These are phyloP conservation scores for Liodrosophila aerea DNA, from an alignment of 2,888 invertebrate genomes.

Conservation along the genomic window DNA sequence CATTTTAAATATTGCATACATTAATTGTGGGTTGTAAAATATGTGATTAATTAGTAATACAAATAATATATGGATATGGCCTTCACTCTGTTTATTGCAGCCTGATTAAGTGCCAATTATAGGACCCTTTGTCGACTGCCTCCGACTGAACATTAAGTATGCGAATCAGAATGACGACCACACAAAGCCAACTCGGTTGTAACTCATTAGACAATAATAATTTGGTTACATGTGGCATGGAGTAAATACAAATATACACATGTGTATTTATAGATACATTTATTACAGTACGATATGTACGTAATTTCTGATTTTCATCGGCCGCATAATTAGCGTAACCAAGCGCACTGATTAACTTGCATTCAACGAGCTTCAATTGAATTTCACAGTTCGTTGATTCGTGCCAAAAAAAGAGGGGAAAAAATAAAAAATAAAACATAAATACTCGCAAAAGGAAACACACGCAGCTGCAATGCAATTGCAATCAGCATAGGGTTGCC, in stretches of 20 bases:
- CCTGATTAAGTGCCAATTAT: no score
- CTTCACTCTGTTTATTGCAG: no score
- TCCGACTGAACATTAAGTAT: no score
- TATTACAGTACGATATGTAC: conserved; percentile 22
- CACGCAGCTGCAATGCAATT: conserved; percentile 34
- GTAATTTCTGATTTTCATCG: conserved; percentile 41
- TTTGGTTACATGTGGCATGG: conserved; percentile 20
- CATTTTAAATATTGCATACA: no score
- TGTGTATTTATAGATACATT: conserved; percentile 17
- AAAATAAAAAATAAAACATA: conserved; percentile 7
- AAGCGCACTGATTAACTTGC: conserved; percentile 79
- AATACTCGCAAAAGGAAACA: conserved; percentile 25
- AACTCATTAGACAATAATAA: conserved; percentile 56
- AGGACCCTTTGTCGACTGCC: no score
- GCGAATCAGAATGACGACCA: conserved; percentile 16
- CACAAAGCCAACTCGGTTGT: conserved; percentile 34
- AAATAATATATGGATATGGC: no score
- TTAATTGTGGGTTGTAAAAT: no score
- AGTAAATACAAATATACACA: background rate
- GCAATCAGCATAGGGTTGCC: conserved; percentile 45
- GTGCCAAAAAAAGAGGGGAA: conserved; percentile 46
- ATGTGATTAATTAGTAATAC: no score
- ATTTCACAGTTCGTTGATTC: conserved; percentile 75
- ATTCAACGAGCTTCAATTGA: conserved; percentile 78
- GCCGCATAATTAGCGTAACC: conserved; percentile 78